Evolutionary conservation across 2,888 invertebrate genomes (phyloP).

Genomic region (Hypomecis punctinalis): DNA sequence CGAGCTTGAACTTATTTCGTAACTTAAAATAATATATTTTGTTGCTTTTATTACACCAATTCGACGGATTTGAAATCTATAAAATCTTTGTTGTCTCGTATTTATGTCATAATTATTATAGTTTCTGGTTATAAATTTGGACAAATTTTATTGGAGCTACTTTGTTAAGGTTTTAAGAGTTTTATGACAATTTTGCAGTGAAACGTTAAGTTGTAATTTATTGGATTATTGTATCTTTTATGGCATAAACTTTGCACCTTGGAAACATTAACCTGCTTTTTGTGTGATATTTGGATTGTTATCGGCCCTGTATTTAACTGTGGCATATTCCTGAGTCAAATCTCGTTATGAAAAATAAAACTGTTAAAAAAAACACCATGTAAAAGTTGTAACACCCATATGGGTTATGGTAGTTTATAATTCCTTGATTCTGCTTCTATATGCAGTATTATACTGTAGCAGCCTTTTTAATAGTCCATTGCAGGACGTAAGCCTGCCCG

Average conservation of each 20-base stretch:
- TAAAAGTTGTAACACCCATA: too few relatives aligned
- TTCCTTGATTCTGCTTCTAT: too few relatives aligned
- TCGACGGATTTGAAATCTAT: conserved; percentile 18
- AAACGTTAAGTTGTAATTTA: conserved; percentile 8
- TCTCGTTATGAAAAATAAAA: too few relatives aligned
- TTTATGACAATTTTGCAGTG: neutral
- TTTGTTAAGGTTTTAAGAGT: conserved; percentile 8
- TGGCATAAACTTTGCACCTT: neutral
- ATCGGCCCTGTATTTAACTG: too few relatives aligned
- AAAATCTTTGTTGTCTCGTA: conserved; percentile 13
- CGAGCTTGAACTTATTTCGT: conserved; percentile 31
- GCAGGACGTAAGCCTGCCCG: too few relatives aligned
- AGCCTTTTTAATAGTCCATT: too few relatives aligned
- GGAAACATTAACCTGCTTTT: too few relatives aligned
- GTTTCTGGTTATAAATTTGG: conserved; percentile 10
- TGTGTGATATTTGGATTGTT: too few relatives aligned
- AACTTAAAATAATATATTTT: conserved; percentile 27
- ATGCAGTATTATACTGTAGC: too few relatives aligned
- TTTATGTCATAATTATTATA: conserved; percentile 28
- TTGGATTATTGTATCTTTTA: conserved; percentile 3
- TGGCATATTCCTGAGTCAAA: too few relatives aligned
- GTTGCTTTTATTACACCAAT: conserved; percentile 25
- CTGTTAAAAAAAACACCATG: too few relatives aligned
- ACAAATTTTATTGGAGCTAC: conserved; percentile 7
- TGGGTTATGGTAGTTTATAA: too few relatives aligned